Evolutionary conservation across 2,113 vertebrate species (phyloP).

Genomic region (Gadus chalcogrammus): DNA sequence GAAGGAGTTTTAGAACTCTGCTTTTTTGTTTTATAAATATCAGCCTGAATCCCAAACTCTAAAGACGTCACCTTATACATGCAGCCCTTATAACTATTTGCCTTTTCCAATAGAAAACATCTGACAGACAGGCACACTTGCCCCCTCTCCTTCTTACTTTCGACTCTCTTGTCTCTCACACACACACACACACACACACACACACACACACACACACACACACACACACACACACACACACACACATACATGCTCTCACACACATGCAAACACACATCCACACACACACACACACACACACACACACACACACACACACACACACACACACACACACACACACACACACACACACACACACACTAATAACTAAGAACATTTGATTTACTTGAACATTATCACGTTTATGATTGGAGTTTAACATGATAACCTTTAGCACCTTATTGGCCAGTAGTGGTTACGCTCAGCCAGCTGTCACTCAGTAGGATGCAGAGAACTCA

Average conservation of each 20-base stretch:
- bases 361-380: conserved; percentile 1
- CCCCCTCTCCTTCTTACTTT: not conserved
- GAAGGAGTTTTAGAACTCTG: conserved; percentile 52
- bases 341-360: conserved; percentile 7
- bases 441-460: conserved; percentile 58
- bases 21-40: conserved; percentile 43
- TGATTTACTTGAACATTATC: conserved; percentile 43
- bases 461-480: conserved; percentile 35
- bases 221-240: conserved; percentile 5
- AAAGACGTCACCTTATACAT: conserved; percentile 50
- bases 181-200: not conserved
- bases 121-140: conserved; percentile 9
- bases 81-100: conserved; percentile 21
- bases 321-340: conserved; percentile 3
- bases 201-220: conserved; percentile 2
- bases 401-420: conserved; percentile 52
- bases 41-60: conserved; percentile 52
- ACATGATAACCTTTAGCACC: conserved; percentile 63
- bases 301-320: not conserved
- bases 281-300: not conserved
- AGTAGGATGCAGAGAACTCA: conserved; percentile 38
- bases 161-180: not conserved
- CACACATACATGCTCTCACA: not conserved
- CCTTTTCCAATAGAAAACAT: conserved; percentile 37
- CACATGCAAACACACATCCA: not conserved